These are phyloP conservation scores for Tragelaphus scriptus DNA, from an alignment of 2,113 vertebrate genomes.

Conservation along the genomic window DNA sequence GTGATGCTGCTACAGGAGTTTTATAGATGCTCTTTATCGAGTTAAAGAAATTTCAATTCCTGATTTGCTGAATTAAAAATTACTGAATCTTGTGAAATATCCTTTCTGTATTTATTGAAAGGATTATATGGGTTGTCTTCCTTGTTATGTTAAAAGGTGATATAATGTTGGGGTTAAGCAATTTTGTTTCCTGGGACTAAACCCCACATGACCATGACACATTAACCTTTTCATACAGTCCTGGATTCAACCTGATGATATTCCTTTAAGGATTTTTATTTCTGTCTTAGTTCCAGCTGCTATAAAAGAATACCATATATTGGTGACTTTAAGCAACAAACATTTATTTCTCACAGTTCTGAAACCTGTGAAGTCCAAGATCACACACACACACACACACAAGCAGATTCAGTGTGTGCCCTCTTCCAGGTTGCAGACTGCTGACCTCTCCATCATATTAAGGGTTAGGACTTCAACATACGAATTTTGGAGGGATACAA, in stretches of 20 bases:
- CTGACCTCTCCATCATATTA: neutral
- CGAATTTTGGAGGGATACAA: neutral
- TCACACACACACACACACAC: neutral
- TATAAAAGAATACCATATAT: neutral
- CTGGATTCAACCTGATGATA: neutral
- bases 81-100: neutral
- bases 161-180: neutral
- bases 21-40: neutral
- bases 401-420: neutral
- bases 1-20: neutral
- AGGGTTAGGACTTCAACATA: neutral
- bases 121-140: neutral
- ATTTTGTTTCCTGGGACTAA: neutral
- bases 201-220: neutral
- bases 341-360: neutral
- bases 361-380: neutral
- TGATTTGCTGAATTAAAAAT: conserved; percentile 27
- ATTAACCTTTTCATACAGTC: neutral
- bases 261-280: neutral
- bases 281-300: neutral
- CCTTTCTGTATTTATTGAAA: neutral
- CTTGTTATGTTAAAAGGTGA: neutral
- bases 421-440: neutral
- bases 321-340: neutral
- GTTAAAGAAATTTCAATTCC: neutral